A percentile compares a stretch with the other conserved stretches of the same genome.
Evolutionary conservation across 2,113 vertebrate species (phyloP).

Genomic region (Oncorhynchus masou): DNA sequence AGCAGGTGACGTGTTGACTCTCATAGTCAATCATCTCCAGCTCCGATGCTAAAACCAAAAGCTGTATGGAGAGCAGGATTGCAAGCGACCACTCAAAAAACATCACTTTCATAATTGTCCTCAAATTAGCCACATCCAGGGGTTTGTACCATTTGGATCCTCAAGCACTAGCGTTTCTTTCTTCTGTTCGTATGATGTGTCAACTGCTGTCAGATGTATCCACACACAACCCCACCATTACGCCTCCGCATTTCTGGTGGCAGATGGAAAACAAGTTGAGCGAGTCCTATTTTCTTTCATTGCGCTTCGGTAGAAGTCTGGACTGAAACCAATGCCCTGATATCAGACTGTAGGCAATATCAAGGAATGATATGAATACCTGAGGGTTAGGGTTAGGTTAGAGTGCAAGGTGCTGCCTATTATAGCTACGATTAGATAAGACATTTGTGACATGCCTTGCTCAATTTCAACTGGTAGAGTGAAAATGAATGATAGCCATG

Average conservation of each 20-base stretch:
- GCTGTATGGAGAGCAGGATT: slow-evolving; percentile 15
- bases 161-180: neutral
- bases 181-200: neutral
- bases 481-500: too few relatives aligned
- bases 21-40: slow-evolving; percentile 32
- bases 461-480: too few relatives aligned
- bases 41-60: neutral
- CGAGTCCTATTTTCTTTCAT: slow-evolving; percentile 4
- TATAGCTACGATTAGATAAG: too few relatives aligned
- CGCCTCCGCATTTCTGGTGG: neutral
- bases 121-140: neutral
- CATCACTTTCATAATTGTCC: neutral
- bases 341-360: neutral
- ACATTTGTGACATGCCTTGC: too few relatives aligned
- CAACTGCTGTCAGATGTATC: neutral
- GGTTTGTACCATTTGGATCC: too few relatives aligned
- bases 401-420: neutral
- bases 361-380: neutral
- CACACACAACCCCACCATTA: neutral
- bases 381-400: slow-evolving; percentile 10
- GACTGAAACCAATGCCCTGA: slow-evolving; percentile 7
- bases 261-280: slow-evolving; percentile 7
- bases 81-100: neutral
- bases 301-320: neutral
- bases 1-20: slow-evolving; percentile 39